Evolutionary conservation across 2,888 invertebrate genomes (phyloP), one percentile per base, ranked within the genome.

Genomic region (Cistogaster globosa): DNA sequence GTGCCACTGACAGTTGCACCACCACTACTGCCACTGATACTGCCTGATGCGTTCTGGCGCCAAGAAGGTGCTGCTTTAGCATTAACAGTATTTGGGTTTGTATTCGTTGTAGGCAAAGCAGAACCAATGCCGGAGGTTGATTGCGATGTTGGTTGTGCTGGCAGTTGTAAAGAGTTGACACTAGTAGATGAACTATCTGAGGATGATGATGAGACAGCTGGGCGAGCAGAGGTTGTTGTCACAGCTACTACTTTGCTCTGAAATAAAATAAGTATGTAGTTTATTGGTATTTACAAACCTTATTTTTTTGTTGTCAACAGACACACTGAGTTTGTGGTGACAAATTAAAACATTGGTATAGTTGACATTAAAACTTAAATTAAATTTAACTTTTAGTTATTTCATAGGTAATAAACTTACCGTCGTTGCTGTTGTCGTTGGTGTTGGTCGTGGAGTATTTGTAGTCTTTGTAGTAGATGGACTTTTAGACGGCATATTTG

Each of bases 61-160:
- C 92, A 92, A 18, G 89, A 88, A 0, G 92, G 91, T 38, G 87
- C 88, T 76, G 90, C 90, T 69, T 92, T 92, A 58, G 85, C 87
- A 82, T 86, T 89, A 8, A 84, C 86, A 72, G 84, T 74, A 69
- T 87, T 87, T 63, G 93, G 91, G 65, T 93, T 91, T 57, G 79
- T 86, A 38, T 82, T 78, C 48, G 81, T 84, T 72, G 80, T 77
- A n/a, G 83, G 75, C 45, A 84, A 77, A 57, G 84, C 83, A 45
- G 85, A 83, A 65, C 86, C 87, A 81, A 84, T 81, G 48, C 86
- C 83, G 83, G 88, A 86, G 71, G 85, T 85, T 18, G 88, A 76
- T 84, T 87, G 86, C 60, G 77, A 68, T 63, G 86, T 86, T 32
- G 87, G 85, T 53, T 86, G 88, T 75, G 84, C 85, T 57, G 83